Evolutionary conservation across 2,888 invertebrate genomes (phyloP).

Genomic region (Branchellion lobata): DNA sequence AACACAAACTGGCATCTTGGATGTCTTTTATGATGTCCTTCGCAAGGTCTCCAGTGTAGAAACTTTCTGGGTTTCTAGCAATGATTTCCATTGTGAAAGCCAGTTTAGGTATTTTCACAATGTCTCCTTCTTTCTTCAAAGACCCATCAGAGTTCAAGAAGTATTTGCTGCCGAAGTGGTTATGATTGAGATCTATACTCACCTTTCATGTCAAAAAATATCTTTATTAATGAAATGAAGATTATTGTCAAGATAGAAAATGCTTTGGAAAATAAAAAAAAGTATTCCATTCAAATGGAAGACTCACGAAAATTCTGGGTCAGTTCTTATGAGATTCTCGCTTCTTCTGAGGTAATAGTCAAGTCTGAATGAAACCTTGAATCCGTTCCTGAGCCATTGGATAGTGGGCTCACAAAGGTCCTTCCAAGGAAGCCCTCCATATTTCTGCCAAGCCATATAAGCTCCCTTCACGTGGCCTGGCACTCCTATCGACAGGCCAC

Average conservation of each 20-base stretch:
- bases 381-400: conserved; percentile 52
- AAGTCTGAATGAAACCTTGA: conserved; percentile 55
- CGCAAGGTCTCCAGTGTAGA: conserved; percentile 77
- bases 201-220: too few relatives aligned
- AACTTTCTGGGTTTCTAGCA: conserved; percentile 69
- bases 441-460: conserved; percentile 67
- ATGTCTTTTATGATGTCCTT: conserved; percentile 73
- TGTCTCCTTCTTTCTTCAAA: conserved; percentile 69
- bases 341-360: conserved; percentile 52
- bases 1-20: conserved; percentile 65
- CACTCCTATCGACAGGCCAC: conserved; percentile 64
- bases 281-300: too few relatives aligned
- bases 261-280: too few relatives aligned
- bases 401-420: conserved; percentile 56
- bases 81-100: conserved; percentile 73
- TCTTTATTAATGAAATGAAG: too few relatives aligned
- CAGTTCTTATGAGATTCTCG: conserved; percentile 39
- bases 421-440: conserved; percentile 52
- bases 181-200: too few relatives aligned
- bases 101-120: conserved; percentile 69
- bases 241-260: too few relatives aligned
- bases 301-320: conserved; percentile 46
- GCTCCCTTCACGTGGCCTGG: conserved; percentile 80
- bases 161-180: too few relatives aligned
- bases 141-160: conserved; percentile 53